Evolutionary conservation across 2,797 vertebrate genomes (phyloP), one percentile per base, ranked within the genome.

Genomic region (Bradypus variegatus): DNA sequence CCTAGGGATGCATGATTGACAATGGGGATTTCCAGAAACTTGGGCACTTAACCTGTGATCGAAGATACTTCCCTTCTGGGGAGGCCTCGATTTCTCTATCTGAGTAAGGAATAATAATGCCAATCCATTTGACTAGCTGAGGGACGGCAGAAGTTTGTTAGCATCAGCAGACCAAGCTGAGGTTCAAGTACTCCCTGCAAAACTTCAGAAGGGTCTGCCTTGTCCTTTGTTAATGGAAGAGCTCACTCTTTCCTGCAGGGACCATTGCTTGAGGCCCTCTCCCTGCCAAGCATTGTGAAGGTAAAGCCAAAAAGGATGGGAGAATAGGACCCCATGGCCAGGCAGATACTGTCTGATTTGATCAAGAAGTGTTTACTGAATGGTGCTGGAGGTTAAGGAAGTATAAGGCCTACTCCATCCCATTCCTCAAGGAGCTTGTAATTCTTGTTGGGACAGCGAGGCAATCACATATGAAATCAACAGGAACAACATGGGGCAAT

Each of bases 1-100:
- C 8, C 8, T 1, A 5, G 5, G 15, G 85, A 69, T 48, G 25
- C 6, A 0, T 3, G 53, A 31, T 76, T 3, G 45, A 25, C 81
- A 8, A 3, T 4, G 23, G 70, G 62, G 21, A 45, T 65, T 88
- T 91, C 80, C 58, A n/a, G 50, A 75, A 53, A 73, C 36, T 23
- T 19, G 27, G 64, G 21, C 75, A 16, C 72, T 75, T 29, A 27
- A 25, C 11, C 75, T 70, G 31, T 53, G 41, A 60, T 1, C 55
- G 60, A n/a, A 65, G 67, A 45, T 16, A 55, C 73, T 84, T 88
- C n/a, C 75, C 58, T 75, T 69, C 60, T 36, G 41, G 14, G n/a
- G 58, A 58, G 36, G 6, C 27, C 88, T 79, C 88, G 33, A 7
- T 14, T 36, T 86, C 90, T 88, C 70, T 72, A 23, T 31, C 58